These are phyloP conservation scores for Mythimna lalbum DNA, from an alignment of 2,888 invertebrate genomes.

Conservation along the genomic window DNA sequence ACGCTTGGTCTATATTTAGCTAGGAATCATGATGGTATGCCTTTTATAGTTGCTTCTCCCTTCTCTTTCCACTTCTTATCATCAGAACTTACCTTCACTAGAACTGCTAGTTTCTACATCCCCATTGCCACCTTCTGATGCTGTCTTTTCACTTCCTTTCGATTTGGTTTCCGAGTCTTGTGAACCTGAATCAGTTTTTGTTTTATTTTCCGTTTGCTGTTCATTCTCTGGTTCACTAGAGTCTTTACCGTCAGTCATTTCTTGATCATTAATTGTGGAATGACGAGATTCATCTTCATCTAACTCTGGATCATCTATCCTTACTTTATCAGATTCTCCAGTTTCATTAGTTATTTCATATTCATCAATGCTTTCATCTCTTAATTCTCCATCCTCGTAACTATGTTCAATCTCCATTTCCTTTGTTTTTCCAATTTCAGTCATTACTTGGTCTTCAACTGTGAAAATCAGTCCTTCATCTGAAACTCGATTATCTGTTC, in stretches of 20 bases:
- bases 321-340: background rate
- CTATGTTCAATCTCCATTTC: background rate
- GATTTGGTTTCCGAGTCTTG: background rate
- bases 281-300: background rate
- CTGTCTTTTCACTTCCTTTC: background rate
- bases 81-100: slow-evolving; percentile 26
- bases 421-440: background rate
- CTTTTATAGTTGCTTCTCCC: too few relatives aligned
- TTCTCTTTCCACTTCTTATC: background rate
- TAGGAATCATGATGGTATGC: too few relatives aligned
- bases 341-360: background rate
- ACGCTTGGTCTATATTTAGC: too few relatives aligned
- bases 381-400: background rate
- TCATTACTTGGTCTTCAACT: background rate
- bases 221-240: background rate
- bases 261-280: background rate
- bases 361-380: background rate
- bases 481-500: background rate
- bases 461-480: background rate
- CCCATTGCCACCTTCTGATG: background rate
- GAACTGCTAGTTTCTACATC: slow-evolving; percentile 3
- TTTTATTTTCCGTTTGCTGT: background rate
- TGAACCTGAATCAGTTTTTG: background rate
- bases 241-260: background rate
- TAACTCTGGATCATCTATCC: background rate